Conservation (phyloP, 2,113 vertebrate species). For the Holacanthus passer region DNA sequence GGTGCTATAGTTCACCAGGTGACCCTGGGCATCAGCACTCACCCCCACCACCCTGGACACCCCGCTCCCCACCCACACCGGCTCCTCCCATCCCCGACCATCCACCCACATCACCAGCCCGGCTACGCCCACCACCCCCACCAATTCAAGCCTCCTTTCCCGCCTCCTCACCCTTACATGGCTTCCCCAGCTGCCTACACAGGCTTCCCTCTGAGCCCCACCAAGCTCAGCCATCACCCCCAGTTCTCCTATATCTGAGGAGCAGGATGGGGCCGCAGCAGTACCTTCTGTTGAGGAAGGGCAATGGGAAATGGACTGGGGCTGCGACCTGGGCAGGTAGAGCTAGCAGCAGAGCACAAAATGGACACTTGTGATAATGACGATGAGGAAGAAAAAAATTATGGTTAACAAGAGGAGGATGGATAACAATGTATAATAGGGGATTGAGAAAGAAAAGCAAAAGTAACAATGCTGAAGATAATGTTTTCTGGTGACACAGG, state of each 20-base stretch:
- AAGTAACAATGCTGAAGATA: conserved; percentile 56
- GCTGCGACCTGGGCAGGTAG: conserved; percentile 71
- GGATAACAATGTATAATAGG: neutral
- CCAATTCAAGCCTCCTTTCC: conserved; percentile 86
- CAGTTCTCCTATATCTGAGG: conserved; percentile 98
- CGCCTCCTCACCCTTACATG: conserved; percentile 92
- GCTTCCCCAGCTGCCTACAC: conserved; percentile 92
- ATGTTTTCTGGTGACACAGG: conserved; percentile 74
- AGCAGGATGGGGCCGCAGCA: conserved; percentile 55
- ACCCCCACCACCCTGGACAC: conserved; percentile 81
- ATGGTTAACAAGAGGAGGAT: neutral
- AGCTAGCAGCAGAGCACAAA: conserved; percentile 61
- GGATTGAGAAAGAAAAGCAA: conserved; percentile 5
- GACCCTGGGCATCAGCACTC: conserved; percentile 89
- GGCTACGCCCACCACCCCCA: conserved; percentile 83
- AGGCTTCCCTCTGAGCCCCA: conserved; percentile 95
- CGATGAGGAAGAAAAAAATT: conserved; percentile 25
- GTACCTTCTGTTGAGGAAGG: conserved; percentile 48
- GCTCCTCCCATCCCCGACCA: conserved; percentile 87
- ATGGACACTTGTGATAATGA: conserved; percentile 55
- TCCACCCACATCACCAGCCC: conserved; percentile 72
- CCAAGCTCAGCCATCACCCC: conserved; percentile 88
- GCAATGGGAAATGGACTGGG: conserved; percentile 47
- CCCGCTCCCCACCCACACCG: conserved; percentile 73
- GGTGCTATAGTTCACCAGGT: conserved; percentile 91